These are phyloP conservation scores for Sialia sialis DNA, from an alignment of 2,113 vertebrate genomes.

Conservation along the genomic window DNA sequence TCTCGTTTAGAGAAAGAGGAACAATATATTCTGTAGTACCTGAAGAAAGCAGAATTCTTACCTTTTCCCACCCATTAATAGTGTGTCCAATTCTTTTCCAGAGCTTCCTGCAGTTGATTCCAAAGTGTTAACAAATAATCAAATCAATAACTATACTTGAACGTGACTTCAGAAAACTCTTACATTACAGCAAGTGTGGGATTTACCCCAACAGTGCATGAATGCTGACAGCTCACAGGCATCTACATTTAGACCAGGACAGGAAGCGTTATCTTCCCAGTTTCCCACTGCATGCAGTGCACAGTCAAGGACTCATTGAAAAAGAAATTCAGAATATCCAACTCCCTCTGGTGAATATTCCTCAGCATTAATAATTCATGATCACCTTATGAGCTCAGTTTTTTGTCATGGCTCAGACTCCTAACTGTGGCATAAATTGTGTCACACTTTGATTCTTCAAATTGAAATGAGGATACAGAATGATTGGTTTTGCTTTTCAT, in stretches of 20 bases:
- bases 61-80: neutral
- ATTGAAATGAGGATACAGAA: neutral
- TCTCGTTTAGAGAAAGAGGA: neutral
- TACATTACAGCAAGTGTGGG: neutral
- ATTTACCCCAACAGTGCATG: neutral
- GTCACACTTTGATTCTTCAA: neutral
- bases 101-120: neutral
- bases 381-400: neutral
- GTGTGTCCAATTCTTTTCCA: neutral
- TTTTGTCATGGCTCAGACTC: neutral
- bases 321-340: neutral
- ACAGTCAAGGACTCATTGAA: neutral
- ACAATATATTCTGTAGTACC: neutral
- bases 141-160: neutral
- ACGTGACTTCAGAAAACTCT: neutral
- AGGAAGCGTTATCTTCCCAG: neutral
- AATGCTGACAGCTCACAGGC: neutral
- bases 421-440: neutral
- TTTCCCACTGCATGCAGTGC: neutral
- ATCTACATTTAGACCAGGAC: neutral
- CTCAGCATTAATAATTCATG: conserved; percentile 5
- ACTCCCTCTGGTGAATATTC: neutral
- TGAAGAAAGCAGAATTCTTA: neutral
- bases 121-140: neutral
- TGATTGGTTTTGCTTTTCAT: neutral